Evolutionary conservation across 2,113 vertebrate genomes (phyloP).

Genomic region (Plecotus auritus): DNA sequence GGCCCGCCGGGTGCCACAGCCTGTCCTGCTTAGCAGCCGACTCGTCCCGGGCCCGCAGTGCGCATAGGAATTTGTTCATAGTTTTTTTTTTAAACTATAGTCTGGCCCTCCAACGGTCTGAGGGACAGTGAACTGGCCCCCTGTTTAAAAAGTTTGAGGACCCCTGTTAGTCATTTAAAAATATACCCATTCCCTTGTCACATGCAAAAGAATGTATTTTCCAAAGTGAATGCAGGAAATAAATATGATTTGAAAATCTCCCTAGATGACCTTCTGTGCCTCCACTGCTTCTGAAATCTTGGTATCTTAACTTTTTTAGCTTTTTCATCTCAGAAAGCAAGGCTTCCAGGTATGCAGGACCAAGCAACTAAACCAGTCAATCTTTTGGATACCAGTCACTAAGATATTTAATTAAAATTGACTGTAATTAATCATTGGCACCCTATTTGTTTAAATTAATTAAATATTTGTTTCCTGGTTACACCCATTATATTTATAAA

Average conservation of each 20-base stretch:
- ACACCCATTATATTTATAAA: neutral
- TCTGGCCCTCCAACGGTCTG: too few species aligned
- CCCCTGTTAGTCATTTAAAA: neutral
- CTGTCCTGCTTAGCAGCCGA: too few species aligned
- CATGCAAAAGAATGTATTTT: neutral
- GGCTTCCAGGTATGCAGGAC: neutral
- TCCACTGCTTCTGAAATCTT: neutral
- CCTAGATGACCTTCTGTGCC: neutral
- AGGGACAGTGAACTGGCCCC: too few species aligned
- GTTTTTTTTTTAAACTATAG: too few species aligned
- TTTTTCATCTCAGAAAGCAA: neutral
- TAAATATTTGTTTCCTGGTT: neutral
- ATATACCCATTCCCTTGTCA: neutral
- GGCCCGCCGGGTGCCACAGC: too few species aligned
- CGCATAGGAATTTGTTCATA: too few species aligned
- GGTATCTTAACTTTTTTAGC: neutral
- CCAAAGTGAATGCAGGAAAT: neutral
- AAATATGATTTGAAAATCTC: neutral
- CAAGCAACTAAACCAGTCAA: neutral
- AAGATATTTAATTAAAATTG: slow-evolving; percentile 26
- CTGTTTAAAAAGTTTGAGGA: too few species aligned
- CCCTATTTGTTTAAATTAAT: slow-evolving; percentile 3
- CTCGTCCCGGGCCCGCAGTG: too few species aligned
- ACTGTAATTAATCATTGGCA: neutral
- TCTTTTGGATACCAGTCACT: neutral